A percentile compares a stretch with the other conserved stretches of the same genome.
Conservation (phyloP, 2,113 vertebrate genomes). For the Eudyptes chrysolophus region DNA sequence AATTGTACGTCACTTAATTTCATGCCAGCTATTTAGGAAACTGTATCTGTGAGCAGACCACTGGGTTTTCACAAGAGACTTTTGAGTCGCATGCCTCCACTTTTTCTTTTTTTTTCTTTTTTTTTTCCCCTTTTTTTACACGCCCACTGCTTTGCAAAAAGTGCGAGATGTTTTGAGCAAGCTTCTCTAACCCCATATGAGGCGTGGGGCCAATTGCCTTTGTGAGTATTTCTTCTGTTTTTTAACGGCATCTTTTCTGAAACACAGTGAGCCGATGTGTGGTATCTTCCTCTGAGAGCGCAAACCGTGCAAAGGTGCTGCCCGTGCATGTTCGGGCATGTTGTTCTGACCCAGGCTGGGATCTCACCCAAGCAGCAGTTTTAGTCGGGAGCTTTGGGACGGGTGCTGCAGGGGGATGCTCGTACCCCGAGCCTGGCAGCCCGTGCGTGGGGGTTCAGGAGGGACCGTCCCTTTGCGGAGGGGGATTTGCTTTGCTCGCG, state of each 20-base stretch:
- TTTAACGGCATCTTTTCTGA: background rate
- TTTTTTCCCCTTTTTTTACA: background rate
- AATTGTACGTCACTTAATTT: background rate
- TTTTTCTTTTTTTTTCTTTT: background rate
- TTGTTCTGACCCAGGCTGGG: constrained; percentile 42
- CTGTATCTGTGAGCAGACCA: background rate
- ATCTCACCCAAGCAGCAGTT: background rate
- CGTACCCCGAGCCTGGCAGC: background rate
- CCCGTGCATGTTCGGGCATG: constrained; percentile 15
- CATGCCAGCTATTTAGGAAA: background rate
- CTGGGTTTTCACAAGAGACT: background rate
- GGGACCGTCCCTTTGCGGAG: background rate
- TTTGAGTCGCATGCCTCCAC: background rate
- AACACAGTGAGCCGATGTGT: background rate
- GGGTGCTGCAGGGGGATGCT: background rate
- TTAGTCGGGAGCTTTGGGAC: background rate
- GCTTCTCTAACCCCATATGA: background rate
- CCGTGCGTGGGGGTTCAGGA: background rate
- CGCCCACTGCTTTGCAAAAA: background rate
- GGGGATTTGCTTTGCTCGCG: background rate
- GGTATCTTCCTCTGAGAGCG: background rate
- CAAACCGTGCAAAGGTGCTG: background rate
- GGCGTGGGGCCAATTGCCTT: constrained; percentile 19
- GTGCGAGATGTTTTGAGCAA: background rate
- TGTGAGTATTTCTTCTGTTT: background rate